Base-by-base conservation (phyloP, 1,140 invertebrate species). In the Aphaenogaster ashmeadi region DNA sequence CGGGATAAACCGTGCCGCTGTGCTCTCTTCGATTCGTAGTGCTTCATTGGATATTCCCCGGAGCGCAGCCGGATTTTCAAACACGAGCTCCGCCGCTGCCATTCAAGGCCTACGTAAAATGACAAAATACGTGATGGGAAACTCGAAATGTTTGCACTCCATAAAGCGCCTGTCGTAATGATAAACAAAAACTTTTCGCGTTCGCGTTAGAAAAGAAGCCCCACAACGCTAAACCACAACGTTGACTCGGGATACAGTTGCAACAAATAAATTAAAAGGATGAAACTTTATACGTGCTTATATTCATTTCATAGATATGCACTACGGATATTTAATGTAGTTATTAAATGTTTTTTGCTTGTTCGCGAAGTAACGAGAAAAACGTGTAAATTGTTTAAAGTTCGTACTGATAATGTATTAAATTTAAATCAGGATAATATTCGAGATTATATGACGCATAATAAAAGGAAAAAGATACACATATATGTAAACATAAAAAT, bases 11-110 rank as follows among this genome's bases (percentile, higher is more conserved):
- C 21, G 44, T 21, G 47, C n/a, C 27, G 52, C 38, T 47, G 54
- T 58, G 67, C 33, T 87, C 60, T 81, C 56, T 69, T 71, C 62
- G 54, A 52, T 66, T 72, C 66, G 47, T 75, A 36, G 38, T 9
- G 21, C 56, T 62, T 91, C 87, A 47, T 91, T 87, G 74, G 87
- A 89, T 91, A 89, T 91, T 91, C 89, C 47, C 64, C n/a, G 60
- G 18, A 75, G 78, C 83, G 58, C 64, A 21, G 11, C 18, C 58
- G 79, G 79, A 91, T 90, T 90, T 91, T 62, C 86, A 62, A 81
- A 54, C 13, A 15, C 27, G 52, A 72, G 80, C 67, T 86, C 27
- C 18, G 15, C 33, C n/a, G 44, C 21, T 18, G 4, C 38, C 15
- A 86, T 11, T 21, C 77, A 66, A 64, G 36, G 60, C 80, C 58